Conservation (phyloP, 2,888 invertebrate genomes). For the Ctenicera cuprea region DNA sequence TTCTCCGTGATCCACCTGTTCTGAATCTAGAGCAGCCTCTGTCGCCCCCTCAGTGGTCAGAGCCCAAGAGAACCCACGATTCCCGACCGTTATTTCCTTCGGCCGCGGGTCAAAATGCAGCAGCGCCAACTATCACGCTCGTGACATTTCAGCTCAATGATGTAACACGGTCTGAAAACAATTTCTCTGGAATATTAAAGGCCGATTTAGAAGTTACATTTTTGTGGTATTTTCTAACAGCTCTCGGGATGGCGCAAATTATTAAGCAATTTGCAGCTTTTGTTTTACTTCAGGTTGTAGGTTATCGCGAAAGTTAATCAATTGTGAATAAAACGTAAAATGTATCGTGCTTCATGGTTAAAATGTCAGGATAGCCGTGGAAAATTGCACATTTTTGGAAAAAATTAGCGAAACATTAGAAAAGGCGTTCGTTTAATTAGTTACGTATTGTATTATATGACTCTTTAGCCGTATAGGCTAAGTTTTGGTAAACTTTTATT, state of each 20-base stretch:
- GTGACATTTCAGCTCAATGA: conserved; percentile 59
- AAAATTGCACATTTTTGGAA: neutral
- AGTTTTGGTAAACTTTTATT: no score
- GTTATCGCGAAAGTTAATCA: conserved; percentile 61
- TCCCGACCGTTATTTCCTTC: conserved; percentile 44
- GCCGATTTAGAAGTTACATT: conserved; percentile 55
- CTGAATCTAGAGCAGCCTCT: conserved; percentile 64
- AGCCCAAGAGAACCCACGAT: conserved; percentile 48
- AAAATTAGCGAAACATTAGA: neutral
- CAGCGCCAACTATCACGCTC: conserved; percentile 60
- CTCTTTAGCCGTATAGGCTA: no score
- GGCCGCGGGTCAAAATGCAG: conserved; percentile 55
- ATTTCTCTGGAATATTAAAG: conserved; percentile 57
- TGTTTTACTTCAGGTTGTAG: conserved; percentile 61
- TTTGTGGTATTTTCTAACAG: conserved; percentile 58
- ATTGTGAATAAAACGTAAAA: conserved; percentile 42
- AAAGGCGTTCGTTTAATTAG: no score
- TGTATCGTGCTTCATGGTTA: conserved; percentile 4
- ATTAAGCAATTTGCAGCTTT: conserved; percentile 59
- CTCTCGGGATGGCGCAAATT: conserved; percentile 57
- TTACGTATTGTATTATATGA: no score
- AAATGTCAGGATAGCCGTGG: conserved; percentile 23
- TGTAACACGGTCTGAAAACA: conserved; percentile 49
- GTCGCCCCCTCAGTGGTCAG: conserved; percentile 57
- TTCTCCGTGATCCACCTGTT: conserved; percentile 66